Conservation (phyloP, 2,797 vertebrate species). For the Garrulus glandarius region DNA sequence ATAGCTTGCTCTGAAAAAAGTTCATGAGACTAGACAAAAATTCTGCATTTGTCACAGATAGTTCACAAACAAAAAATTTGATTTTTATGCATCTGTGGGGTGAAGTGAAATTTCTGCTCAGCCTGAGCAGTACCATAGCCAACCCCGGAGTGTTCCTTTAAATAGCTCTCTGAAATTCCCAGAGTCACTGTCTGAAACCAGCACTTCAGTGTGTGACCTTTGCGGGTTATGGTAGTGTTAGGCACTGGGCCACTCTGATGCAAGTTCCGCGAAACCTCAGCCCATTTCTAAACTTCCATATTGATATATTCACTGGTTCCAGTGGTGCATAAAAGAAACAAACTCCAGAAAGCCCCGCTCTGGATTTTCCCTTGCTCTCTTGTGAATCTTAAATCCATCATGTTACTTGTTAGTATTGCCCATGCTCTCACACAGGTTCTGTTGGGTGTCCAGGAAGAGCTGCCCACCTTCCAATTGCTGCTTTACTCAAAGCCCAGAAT, state of each 20-base stretch:
- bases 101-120: slow-evolving; percentile 14
- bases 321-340: slow-evolving; percentile 58
- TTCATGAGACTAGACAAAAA: neutral
- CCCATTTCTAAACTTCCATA: slow-evolving; percentile 55
- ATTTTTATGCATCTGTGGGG: neutral
- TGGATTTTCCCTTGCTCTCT: slow-evolving; percentile 57
- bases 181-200: neutral
- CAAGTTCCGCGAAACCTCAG: slow-evolving; percentile 37
- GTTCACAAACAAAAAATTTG: neutral
- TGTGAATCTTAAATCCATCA: neutral
- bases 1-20: neutral
- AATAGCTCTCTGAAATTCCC: slow-evolving; percentile 42
- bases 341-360: slow-evolving; percentile 43
- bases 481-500: neutral
- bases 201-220: slow-evolving; percentile 42
- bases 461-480: neutral
- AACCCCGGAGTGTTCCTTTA: neutral
- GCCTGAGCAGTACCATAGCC: neutral
- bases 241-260: slow-evolving; percentile 34
- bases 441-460: neutral
- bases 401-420: neutral
- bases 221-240: neutral
- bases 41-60: neutral
- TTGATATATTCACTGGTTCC: slow-evolving; percentile 48
- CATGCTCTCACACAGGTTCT: neutral